phyloP scores from a whole-genome alignment of 2,113 vertebrate species.

The Pygoscelis antarcticus region DNA sequence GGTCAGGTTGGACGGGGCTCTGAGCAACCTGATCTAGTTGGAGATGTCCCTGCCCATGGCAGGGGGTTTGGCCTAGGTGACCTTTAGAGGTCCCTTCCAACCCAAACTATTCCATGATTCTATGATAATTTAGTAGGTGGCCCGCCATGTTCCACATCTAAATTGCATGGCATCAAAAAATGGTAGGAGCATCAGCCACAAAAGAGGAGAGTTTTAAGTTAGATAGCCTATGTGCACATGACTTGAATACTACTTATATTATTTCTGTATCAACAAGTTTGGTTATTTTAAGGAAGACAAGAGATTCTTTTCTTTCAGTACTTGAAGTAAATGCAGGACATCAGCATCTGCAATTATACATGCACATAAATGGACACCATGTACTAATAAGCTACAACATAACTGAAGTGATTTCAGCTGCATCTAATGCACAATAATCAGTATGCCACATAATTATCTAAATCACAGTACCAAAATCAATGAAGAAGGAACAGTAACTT shows the following conservation, averaged over 20 bases:
- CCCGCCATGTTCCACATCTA: background rate
- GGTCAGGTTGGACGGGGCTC: too few relatives aligned
- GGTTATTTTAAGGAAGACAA: background rate
- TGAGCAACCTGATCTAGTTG: too few relatives aligned
- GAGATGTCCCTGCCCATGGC: too few relatives aligned
- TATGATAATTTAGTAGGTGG: background rate
- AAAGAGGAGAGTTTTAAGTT: background rate
- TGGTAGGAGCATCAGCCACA: background rate
- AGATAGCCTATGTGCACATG: background rate
- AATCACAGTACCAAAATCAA: background rate
- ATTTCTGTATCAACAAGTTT: background rate
- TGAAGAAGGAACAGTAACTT: background rate
- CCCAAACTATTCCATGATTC: too few relatives aligned
- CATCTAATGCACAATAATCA: background rate
- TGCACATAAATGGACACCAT: background rate
- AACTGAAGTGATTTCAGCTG: background rate
- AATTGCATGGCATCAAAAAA: background rate
- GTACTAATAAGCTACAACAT: background rate
- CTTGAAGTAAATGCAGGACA: background rate
- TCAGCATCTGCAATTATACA: background rate
- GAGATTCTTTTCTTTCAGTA: background rate
- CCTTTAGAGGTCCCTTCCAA: too few relatives aligned
- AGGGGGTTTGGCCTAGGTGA: too few relatives aligned
- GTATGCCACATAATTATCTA: background rate
- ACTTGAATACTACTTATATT: background rate